Base-by-base conservation (phyloP, 2,888 invertebrate genomes). In the Bhutanitis thaidina region DNA sequence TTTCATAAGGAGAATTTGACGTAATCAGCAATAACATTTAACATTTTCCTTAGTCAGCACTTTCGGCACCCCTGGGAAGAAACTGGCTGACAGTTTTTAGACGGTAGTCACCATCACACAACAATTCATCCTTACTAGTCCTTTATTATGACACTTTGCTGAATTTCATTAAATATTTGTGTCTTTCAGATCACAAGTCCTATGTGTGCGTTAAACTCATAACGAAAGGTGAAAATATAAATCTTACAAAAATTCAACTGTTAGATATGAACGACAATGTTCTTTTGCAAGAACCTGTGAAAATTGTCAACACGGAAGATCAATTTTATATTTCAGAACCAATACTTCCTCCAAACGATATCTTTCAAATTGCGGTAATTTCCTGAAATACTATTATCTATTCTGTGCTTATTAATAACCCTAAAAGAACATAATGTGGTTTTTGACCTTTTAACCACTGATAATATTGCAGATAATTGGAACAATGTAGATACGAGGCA, bases 311-410 rank as follows among this genome's bases (percentile, higher is more conserved):
- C 16, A 53, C 62, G n/a, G 52, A 59, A 25, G 34, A 49, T 15
- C 49, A 49, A 12, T 62, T 74, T 12, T 83, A 79, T 49, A 29
- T 62, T 0, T 69, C 78, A 0, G 54, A 63, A 1, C 49, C 58
- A 1, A 62, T 77, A 35, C 36, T 57, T n/a, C 58, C 74, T 0
- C 82, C 80, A 1, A 57, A 55, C 4, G 47, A 56, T 1, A 56
- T 59, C 36, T 83, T 84, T 46, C 68, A 61, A 61, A 64, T 83
- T 38, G 61, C 58, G 39, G 83, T 51, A 50, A 43, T 5, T 34
- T 35, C 16, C 8, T n/a, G n/a, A n/a, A 4, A 12, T 15, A 44
- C 25, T 7, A 29, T 27, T 37, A n/a, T n/a, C n/a, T n/a, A n/a
- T n/a, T n/a, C n/a, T n/a, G n/a, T n/a, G 36, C 10, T 15, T 4